A percentile compares a stretch with the other conserved stretches of the same genome.
Conservation (phyloP, 2,113 vertebrate species). For the Recurvirostra avosetta region DNA sequence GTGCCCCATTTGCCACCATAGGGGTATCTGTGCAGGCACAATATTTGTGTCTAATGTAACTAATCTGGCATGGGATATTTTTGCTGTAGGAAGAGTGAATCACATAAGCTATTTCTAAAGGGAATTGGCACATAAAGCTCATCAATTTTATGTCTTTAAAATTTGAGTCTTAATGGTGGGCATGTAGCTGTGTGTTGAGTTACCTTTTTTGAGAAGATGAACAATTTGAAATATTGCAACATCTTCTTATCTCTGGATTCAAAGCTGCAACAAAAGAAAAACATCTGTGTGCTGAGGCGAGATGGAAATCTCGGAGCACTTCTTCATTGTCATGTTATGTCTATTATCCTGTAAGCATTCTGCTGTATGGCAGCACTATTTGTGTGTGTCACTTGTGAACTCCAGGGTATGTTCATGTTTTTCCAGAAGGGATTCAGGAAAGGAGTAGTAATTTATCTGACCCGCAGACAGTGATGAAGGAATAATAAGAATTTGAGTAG, state of each 20-base stretch:
- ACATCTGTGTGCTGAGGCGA: neutral
- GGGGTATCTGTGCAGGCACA: neutral
- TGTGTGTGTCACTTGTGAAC: neutral
- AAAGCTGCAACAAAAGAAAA: neutral
- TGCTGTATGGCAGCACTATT: neutral
- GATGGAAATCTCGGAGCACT: neutral
- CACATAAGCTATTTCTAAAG: neutral
- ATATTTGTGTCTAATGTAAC: neutral
- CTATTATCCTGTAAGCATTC: neutral
- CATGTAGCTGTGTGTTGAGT: neutral
- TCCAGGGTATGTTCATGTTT: neutral
- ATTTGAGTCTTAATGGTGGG: neutral
- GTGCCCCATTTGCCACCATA: neutral
- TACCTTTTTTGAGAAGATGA: neutral
- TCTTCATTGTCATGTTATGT: neutral
- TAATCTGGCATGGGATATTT: neutral
- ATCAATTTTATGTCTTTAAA: neutral
- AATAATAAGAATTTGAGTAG: neutral
- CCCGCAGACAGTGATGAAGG: neutral
- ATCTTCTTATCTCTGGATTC: neutral
- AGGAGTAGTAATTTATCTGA: neutral
- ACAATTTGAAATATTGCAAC: neutral
- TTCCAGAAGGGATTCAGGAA: neutral
- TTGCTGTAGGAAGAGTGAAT: neutral
- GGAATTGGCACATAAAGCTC: neutral